A percentile compares a stretch with the other conserved stretches of the same genome.
Conservation (phyloP, 2,113 vertebrate species). For the Rhadina sibilatrix region DNA sequence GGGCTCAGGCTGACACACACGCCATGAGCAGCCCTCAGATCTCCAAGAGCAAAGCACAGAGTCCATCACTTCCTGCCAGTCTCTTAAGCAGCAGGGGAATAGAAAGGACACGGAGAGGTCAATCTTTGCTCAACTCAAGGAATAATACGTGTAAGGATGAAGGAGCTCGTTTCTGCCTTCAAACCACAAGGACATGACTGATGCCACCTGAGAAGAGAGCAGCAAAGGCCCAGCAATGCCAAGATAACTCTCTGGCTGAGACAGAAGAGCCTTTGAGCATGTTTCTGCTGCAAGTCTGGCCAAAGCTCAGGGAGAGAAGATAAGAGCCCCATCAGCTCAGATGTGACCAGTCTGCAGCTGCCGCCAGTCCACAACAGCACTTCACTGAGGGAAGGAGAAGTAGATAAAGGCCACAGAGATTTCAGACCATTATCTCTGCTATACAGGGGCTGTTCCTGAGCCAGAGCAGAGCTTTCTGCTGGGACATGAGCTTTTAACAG, state of each 20-base stretch:
- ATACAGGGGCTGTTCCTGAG: background rate
- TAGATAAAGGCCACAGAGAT: background rate
- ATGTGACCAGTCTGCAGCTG: background rate
- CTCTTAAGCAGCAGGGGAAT: slow-evolving; percentile 51
- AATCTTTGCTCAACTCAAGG: slow-evolving; percentile 25
- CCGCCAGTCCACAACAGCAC: background rate
- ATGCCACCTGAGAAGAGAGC: slow-evolving; percentile 17
- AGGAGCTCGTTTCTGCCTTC: slow-evolving; percentile 37
- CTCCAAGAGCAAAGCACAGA: slow-evolving; percentile 26
- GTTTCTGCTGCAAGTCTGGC: slow-evolving; percentile 26
- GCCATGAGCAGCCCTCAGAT: background rate
- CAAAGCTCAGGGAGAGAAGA: slow-evolving; percentile 10
- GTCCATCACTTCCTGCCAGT: slow-evolving; percentile 21
- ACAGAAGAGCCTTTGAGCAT: slow-evolving; percentile 8
- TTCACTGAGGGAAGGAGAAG: slow-evolving; percentile 7
- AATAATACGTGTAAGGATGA: slow-evolving; percentile 40
- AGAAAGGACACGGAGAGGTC: slow-evolving; percentile 35
- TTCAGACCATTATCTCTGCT: slow-evolving; percentile 22
- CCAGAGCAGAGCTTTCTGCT: background rate
- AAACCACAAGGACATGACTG: slow-evolving; percentile 18
- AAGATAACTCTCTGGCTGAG: slow-evolving; percentile 6
- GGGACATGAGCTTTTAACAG: background rate
- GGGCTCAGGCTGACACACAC: slow-evolving; percentile 13
- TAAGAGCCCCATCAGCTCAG: background rate
- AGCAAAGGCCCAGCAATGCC: slow-evolving; percentile 25